Base-by-base conservation (phyloP, 64 coral and sea anemone species). In the Montipora foliosa region DNA sequence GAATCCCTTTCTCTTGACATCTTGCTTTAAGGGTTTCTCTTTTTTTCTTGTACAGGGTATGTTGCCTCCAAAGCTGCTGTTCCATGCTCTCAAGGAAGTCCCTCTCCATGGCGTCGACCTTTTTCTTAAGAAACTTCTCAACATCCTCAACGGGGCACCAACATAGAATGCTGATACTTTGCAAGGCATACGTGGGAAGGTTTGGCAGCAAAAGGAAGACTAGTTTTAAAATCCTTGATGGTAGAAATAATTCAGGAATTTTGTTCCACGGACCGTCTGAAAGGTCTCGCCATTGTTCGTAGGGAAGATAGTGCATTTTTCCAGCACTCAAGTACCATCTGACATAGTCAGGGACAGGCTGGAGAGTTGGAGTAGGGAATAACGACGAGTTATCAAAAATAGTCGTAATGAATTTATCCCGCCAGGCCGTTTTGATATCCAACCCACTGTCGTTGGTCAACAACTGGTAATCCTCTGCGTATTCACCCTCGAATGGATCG, bases 281-380 rank as follows among this genome's bases (percentile, higher is more conserved):
- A 4, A 89, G 49, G 70, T 48, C 46, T 13, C 74, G 70, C 52
- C 87, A 2, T 14, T 89, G 74, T 52, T 89, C 74, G 2, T 13
- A 77, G 9, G 49, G 70, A 69, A 89, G 76, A 19, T 89, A 78
- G 52, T 78, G 52, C 71, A 37, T 55, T 37, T 89, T 13, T 57
- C 74, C 87, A n/a, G 12, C 72, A 16, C 17, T 29, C 70, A 89
- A 76, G 13, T 89, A 89, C 87, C 87, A 89, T 89, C 73, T 69
- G 12, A 89, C 87, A 15, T 76, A 89, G 50, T 89, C 87, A 52
- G 87, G 87, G 50, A 89, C 45, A 7, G 87, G 87, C 49, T 89
- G 71, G 44, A 49, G 37, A 24, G 22, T 50, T 14, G 2, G 1
- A 7, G 47, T 76, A 1, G 55, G 45, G 49, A 89, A 37, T 6